Percentiles rank a stretch among this genome's conserved stretches.
These are phyloP conservation scores for Ferrisia virgata DNA, from an alignment of 2,888 invertebrate species.

Conservation along the genomic window DNA sequence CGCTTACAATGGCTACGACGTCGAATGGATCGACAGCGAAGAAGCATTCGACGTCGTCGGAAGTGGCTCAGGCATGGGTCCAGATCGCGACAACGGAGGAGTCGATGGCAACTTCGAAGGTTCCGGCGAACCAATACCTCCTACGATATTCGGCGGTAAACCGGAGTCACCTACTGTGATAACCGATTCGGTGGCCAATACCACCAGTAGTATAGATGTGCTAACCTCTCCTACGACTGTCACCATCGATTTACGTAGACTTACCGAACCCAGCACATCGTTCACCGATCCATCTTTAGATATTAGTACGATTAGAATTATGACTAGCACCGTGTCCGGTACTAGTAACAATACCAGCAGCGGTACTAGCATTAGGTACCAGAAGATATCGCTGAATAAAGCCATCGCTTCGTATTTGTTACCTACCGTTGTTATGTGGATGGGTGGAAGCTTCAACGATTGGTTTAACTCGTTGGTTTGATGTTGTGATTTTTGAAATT, in stretches of 20 bases:
- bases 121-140: background rate
- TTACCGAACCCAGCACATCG: background rate
- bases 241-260: background rate
- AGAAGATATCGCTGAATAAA: conserved; percentile 58
- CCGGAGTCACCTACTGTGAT: background rate
- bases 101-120: conserved; percentile 45
- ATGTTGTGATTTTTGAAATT: background rate
- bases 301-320: background rate
- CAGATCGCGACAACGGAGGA: conserved; percentile 53
- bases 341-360: conserved; percentile 34
- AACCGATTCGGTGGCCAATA: background rate
- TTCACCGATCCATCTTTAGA: background rate
- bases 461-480: conserved; percentile 53
- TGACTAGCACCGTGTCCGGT: conserved; percentile 7
- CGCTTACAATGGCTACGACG: conserved; percentile 88
- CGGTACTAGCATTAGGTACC: background rate
- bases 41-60: conserved; percentile 50
- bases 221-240: background rate
- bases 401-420: conserved; percentile 73
- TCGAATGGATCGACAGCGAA: conserved; percentile 73
- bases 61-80: conserved; percentile 50
- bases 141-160: background rate
- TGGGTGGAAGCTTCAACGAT: conserved; percentile 76
- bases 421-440: conserved; percentile 81
- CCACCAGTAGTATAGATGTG: background rate